These are phyloP conservation scores for Bettongia penicillata DNA, from an alignment of 2,113 vertebrate species.

Conservation along the genomic window DNA sequence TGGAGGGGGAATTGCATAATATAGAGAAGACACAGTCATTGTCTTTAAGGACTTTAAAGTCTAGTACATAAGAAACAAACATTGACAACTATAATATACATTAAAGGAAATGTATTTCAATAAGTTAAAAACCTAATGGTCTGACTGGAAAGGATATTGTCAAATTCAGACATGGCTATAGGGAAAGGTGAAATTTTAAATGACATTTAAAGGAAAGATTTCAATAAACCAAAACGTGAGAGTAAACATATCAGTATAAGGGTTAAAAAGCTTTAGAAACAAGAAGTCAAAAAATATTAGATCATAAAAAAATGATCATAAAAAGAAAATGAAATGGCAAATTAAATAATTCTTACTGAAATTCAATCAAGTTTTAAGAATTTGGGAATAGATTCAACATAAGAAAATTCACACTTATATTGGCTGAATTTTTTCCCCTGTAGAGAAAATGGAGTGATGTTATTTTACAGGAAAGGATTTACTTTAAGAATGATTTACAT, in stretches of 20 bases:
- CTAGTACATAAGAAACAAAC: not conserved
- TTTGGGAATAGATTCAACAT: slow-evolving; percentile 32
- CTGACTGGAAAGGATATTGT: not conserved
- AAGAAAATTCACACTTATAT: slow-evolving; percentile 29
- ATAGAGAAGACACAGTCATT: not conserved
- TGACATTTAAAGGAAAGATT: not conserved
- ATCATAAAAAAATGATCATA: not conserved
- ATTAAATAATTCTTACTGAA: slow-evolving; percentile 18
- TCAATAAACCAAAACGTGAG: not conserved
- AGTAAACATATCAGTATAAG: not conserved
- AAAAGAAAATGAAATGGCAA: slow-evolving; percentile 15
- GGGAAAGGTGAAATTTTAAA: not conserved
- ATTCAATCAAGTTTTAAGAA: slow-evolving; percentile 45
- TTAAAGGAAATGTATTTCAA: not conserved
- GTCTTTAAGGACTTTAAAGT: not conserved
- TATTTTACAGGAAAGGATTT: not conserved
- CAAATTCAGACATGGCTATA: not conserved
- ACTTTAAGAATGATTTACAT: slow-evolving; percentile 50
- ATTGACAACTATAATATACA: not conserved
- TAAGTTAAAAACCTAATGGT: not conserved
- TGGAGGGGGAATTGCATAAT: not conserved
- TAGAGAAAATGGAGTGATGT: slow-evolving; percentile 1
- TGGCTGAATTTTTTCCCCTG: slow-evolving; percentile 16
- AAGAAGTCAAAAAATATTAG: slow-evolving; percentile 5
- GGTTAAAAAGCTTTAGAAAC: not conserved